These are phyloP conservation scores for Calcarius ornatus DNA, from an alignment of 2,113 vertebrate species.

Conservation along the genomic window DNA sequence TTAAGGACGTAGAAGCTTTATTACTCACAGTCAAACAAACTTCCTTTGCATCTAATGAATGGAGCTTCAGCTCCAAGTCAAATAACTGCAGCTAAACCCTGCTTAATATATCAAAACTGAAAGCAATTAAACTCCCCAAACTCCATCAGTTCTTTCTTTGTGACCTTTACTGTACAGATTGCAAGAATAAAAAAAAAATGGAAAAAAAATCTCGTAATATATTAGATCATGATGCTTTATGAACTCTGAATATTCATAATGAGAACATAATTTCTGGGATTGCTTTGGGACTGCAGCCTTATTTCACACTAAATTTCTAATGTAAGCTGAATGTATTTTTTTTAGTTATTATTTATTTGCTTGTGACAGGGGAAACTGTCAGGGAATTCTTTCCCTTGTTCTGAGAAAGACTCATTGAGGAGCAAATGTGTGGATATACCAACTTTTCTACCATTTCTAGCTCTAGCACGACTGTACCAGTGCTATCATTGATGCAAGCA, in stretches of 20 bases:
- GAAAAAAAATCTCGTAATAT: background rate
- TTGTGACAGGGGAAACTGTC: background rate
- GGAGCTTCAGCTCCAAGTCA: slow-evolving; percentile 11
- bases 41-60: slow-evolving; percentile 32
- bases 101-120: slow-evolving; percentile 5
- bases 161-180: background rate
- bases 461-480: background rate
- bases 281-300: background rate
- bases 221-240: background rate
- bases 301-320: background rate
- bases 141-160: background rate
- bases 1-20: slow-evolving; percentile 7
- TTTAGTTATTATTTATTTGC: background rate
- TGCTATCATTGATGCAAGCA: background rate
- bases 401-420: background rate
- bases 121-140: background rate
- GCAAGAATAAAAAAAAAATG: background rate
- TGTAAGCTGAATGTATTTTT: background rate
- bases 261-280: background rate
- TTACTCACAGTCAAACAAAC: slow-evolving; percentile 26
- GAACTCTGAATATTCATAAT: background rate
- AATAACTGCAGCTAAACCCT: background rate
- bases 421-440: background rate
- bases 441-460: background rate
- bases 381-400: background rate